Evolutionary conservation across 1,140 invertebrate species (phyloP).

Genomic region (Vollenhovia emeryi): DNA sequence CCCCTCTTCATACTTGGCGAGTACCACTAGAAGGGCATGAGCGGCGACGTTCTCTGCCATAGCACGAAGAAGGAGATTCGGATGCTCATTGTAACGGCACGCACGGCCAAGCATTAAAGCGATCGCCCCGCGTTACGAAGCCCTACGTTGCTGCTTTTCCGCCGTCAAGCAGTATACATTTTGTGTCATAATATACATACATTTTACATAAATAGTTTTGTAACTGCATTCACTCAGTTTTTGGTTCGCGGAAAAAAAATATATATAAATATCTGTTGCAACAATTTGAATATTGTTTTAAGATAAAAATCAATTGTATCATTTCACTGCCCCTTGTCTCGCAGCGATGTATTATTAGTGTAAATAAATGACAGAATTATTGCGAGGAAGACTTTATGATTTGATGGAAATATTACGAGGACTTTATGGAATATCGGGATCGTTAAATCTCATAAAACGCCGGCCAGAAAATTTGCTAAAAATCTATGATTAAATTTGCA

Average conservation of each 20-base stretch:
- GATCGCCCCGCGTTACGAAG: not conserved
- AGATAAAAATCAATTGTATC: not conserved
- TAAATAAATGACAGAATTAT: not conserved
- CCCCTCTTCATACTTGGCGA: constrained; percentile 51
- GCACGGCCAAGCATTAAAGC: constrained; percentile 55
- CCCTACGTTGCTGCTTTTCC: constrained; percentile 10
- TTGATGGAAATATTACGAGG: not conserved
- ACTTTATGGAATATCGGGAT: constrained; percentile 5
- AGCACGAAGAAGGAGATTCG: constrained; percentile 66
- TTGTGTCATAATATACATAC: not conserved
- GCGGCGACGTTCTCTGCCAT: constrained; percentile 39
- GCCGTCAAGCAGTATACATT: constrained; percentile 13
- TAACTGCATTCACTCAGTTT: not conserved
- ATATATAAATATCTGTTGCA: not conserved
- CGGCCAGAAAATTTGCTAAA: constrained; percentile 32
- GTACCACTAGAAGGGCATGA: constrained; percentile 61
- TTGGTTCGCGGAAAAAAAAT: not conserved
- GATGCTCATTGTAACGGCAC: constrained; percentile 74
- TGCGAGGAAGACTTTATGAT: no score
- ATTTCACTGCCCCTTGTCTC: not conserved
- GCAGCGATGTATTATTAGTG: not conserved
- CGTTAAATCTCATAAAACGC: constrained; percentile 7
- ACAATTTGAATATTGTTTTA: not conserved
- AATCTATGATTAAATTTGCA: constrained; percentile 35
- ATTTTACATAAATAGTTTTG: not conserved